These are phyloP conservation scores for Panopea generosa DNA, from an alignment of 2,888 invertebrate species.

Conservation along the genomic window DNA sequence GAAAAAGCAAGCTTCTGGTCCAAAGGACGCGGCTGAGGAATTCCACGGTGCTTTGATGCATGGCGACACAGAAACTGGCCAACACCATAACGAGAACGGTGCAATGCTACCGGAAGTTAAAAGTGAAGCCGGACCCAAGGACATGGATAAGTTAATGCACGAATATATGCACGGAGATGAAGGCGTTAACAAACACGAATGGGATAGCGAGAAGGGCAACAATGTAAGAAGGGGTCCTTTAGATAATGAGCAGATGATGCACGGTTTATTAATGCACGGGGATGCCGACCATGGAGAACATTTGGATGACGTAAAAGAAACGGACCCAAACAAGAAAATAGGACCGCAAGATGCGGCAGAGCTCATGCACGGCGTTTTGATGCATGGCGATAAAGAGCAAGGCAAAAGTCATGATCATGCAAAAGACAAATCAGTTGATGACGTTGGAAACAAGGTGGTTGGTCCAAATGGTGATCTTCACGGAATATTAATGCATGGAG, in stretches of 20 bases:
- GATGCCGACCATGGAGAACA: constrained; percentile 33
- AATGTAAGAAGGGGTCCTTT: constrained; percentile 17
- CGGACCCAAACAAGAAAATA: constrained; percentile 1
- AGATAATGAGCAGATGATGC: constrained; percentile 62
- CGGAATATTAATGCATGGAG: constrained; percentile 68
- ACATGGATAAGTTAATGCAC: constrained; percentile 60
- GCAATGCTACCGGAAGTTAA: constrained; percentile 33
- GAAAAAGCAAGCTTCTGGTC: constrained; percentile 38
- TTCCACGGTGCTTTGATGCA: constrained; percentile 78
- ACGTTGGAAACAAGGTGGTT: constrained; percentile 8
- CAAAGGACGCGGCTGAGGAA: constrained; percentile 63
- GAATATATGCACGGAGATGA: constrained; percentile 56
- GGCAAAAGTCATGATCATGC: constrained; percentile 22
- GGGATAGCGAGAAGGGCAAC: constrained; percentile 18
- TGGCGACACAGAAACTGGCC: constrained; percentile 57
- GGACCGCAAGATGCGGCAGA: constrained; percentile 47
- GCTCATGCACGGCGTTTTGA: constrained; percentile 60
- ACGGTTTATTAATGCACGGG: constrained; percentile 67
- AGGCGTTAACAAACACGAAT: constrained; percentile 30
- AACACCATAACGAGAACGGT: constrained; percentile 44
- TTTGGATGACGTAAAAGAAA: constrained; percentile 1
- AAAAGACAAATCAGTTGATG: constrained; percentile 4
- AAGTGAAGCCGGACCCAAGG: constrained; percentile 47
- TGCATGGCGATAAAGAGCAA: constrained; percentile 63
- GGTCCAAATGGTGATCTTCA: constrained; percentile 60